These are phyloP conservation scores for Watersipora subatra DNA, from an alignment of 1,140 invertebrate species.

Conservation along the genomic window DNA sequence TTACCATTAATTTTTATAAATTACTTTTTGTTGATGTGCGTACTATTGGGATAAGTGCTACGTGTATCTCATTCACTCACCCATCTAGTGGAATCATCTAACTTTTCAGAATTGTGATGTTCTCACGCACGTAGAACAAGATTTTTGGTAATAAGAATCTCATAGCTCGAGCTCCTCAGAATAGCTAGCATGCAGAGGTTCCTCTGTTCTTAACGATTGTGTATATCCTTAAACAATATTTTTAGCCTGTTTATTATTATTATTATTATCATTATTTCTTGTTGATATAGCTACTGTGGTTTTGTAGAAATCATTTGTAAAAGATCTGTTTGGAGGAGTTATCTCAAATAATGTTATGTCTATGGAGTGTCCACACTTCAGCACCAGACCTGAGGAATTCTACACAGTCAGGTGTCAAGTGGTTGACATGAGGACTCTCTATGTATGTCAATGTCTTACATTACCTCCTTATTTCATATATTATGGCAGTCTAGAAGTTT, in stretches of 20 bases:
- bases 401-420: slow-evolving; percentile 90
- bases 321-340: slow-evolving; percentile 78
- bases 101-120: too few species aligned
- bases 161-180: background rate
- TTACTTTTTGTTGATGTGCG: too few species aligned
- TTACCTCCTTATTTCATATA: background rate
- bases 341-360: slow-evolving; percentile 89
- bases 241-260: background rate
- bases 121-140: too few species aligned
- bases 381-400: slow-evolving; percentile 83
- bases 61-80: too few species aligned
- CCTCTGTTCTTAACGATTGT: background rate
- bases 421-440: slow-evolving; percentile 85
- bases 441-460: slow-evolving; percentile 45
- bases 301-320: slow-evolving; percentile 63
- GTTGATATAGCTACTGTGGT: background rate
- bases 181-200: background rate
- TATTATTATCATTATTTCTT: background rate
- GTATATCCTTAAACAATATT: background rate
- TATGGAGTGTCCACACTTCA: slow-evolving; percentile 80
- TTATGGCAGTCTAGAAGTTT: too few species aligned
- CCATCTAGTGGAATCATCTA: too few species aligned
- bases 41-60: too few species aligned
- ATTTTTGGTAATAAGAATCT: too few species aligned
- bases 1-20: too few species aligned